Base-by-base conservation (phyloP, 2,113 vertebrate species). In the Todiramphus chloris region DNA sequence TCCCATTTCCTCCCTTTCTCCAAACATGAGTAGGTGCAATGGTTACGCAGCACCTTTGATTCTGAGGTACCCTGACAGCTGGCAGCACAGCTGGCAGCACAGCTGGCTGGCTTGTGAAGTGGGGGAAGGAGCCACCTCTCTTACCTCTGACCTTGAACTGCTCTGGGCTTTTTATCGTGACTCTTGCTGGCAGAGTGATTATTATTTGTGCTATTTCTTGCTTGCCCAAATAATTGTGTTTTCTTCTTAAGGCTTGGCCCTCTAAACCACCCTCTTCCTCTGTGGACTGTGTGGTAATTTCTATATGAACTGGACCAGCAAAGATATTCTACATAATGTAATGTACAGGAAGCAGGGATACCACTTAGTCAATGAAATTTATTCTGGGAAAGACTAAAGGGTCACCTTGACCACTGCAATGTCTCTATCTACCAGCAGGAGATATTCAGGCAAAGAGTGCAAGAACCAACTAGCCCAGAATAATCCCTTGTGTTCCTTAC, bases 271-370 rank as follows among this genome's bases (percentile, higher is more conserved):
- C 6, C 55, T 55, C 60, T 72, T 16, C 14, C 9, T 46, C 33
- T 62, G 62, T 62, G 31, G 21, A 55, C 39, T 60, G 25, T 11
- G 15, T 60, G 43, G 59, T 28, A 77, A 55, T 6, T 12, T 58
- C 8, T 37, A 11, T 6, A 16, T 13, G 60, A 87, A 14, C 37
- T 55, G 28, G 37, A 43, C 1, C 11, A 84, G 37, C 21, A 81
- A 23, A 1, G 1, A 7, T 4, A 41, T 1, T 46, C 80, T 9
- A 25, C 19, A 11, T 17, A 31, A 56, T 9, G 5, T 4, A 30
- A 55, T 25, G 2, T 5, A 13, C 56, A 46, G 46, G 20, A 73
- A 83, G 8, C 48, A 69, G 37, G 28, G 33, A 9, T 6, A 50
- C 1, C 28, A 11, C 20, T 39, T 24, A 27, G 15, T 41, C 35